Base-by-base conservation (phyloP, 2,797 vertebrate species). In the Micromesistius poutassou region DNA sequence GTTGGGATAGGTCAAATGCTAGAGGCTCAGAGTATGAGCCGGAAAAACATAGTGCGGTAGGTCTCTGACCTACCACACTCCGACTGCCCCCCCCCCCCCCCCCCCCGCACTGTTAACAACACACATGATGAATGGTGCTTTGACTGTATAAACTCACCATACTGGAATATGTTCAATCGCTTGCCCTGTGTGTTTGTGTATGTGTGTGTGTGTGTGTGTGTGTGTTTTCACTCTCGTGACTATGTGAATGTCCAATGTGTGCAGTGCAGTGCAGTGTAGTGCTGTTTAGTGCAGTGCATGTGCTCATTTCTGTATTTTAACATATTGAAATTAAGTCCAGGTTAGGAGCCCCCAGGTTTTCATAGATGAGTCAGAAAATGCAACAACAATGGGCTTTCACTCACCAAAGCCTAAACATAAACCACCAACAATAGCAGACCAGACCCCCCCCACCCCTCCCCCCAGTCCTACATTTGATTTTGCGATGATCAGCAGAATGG, bases 81-180 rank as follows among this genome's bases (percentile, higher is more conserved):
- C 2, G 16, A 50, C 42, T 1, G 5, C 4, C 50, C 19, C 22
- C 19, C 50, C 50, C 50, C 50, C 50, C n/a, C 50, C 5, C 4
- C 46, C 13, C 46, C 14, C 46, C 12, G 40, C 72, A 74, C 78
- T 77, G 72, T 72, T 79, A 77, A 73, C 84, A 84, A 77, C 78
- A 76, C 72, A 71, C 74, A 78, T 84, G 84, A 88, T 85, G 73
- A 82, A 86, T 81, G 79, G 80, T 83, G 79, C 78, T 73, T 84
- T 85, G 81, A 85, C 86, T 87, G 83, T 81, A 81, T 80, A 82
- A 83, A 87, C 81, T 89, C 84, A 85, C 70, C 68, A 78, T 68
- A 82, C 71, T 83, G 88, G 88, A 89, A 88, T 90, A 83, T 90
- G 84, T 88, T 90, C 86, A 86, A 83, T 50, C 16, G 46, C 19